phyloP scores from a whole-genome alignment of 2,888 invertebrate genomes.

The Heliconius aoede region DNA sequence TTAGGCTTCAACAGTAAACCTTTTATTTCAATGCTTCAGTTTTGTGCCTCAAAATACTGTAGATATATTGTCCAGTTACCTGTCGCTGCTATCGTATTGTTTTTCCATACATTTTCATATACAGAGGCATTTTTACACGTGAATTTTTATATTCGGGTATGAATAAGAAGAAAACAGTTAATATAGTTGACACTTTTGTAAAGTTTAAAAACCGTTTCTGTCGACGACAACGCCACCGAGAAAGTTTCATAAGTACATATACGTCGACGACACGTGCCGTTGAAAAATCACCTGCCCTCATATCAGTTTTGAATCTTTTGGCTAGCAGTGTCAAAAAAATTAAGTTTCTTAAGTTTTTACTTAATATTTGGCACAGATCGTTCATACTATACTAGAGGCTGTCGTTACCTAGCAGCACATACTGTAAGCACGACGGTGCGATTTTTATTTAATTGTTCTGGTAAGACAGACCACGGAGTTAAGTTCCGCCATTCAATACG shows the following conservation, averaged over 20 bases:
- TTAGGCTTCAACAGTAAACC: slow-evolving; percentile 24
- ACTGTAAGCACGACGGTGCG: too few species aligned
- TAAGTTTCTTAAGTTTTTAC: too few species aligned
- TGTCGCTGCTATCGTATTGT: slow-evolving; percentile 13
- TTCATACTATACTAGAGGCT: too few species aligned
- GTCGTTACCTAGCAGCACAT: too few species aligned
- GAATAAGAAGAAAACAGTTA: not conserved
- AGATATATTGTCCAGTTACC: slow-evolving; percentile 19
- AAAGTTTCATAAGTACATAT: not conserved
- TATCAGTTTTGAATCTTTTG: not conserved
- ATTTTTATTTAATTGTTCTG: not conserved
- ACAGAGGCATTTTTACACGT: slow-evolving; percentile 16
- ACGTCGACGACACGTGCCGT: not conserved
- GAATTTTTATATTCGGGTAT: slow-evolving; percentile 11
- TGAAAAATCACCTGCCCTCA: not conserved
- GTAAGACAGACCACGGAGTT: not conserved
- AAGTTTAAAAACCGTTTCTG: not conserved
- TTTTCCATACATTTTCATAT: slow-evolving; percentile 21
- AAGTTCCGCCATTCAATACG: not conserved
- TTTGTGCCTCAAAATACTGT: slow-evolving; percentile 16
- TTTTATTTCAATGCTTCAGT: slow-evolving; percentile 26
- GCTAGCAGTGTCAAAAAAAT: not conserved
- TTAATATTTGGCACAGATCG: too few species aligned
- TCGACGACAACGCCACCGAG: not conserved
- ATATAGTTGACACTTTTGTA: slow-evolving; percentile 1